These are phyloP conservation scores for Anser brachyrhynchus DNA, from an alignment of 2,113 vertebrate genomes.

Conservation along the genomic window DNA sequence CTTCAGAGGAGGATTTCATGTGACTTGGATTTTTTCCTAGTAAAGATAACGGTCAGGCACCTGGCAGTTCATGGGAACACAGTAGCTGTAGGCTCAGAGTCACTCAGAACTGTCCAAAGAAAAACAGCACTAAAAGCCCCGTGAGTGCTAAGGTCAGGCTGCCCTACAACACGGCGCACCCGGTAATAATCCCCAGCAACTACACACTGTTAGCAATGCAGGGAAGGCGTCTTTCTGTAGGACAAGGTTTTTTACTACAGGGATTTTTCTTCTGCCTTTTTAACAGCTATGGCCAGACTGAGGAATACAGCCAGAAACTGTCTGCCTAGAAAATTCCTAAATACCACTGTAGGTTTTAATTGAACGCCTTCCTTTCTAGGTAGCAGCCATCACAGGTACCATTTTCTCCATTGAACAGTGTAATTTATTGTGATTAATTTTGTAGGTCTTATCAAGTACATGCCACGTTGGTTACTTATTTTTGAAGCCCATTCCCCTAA, in stretches of 20 bases:
- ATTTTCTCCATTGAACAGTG: background rate
- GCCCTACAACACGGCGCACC: accelerated
- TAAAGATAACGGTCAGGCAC: background rate
- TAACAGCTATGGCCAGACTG: background rate
- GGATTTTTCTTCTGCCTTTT: background rate
- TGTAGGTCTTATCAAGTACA: background rate
- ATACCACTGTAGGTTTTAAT: background rate
- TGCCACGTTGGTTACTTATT: background rate
- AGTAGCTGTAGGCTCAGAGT: background rate
- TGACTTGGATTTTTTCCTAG: background rate
- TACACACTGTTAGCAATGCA: background rate
- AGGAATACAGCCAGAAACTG: background rate
- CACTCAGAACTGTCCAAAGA: background rate
- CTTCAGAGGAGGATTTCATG: background rate
- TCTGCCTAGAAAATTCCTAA: background rate
- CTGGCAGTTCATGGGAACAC: background rate
- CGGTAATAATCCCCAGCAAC: background rate
- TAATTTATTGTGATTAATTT: slow-evolving; percentile 19
- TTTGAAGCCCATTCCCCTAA: background rate
- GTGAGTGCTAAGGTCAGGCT: background rate
- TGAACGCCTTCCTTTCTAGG: background rate
- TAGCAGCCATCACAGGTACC: background rate
- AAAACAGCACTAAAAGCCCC: accelerated
- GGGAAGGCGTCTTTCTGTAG: background rate
- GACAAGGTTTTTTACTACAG: background rate